Percentiles rank a stretch among this genome's conserved stretches.
These are phyloP conservation scores for Seira sanloemensis DNA, from an alignment of 2,888 invertebrate species.

Conservation along the genomic window DNA sequence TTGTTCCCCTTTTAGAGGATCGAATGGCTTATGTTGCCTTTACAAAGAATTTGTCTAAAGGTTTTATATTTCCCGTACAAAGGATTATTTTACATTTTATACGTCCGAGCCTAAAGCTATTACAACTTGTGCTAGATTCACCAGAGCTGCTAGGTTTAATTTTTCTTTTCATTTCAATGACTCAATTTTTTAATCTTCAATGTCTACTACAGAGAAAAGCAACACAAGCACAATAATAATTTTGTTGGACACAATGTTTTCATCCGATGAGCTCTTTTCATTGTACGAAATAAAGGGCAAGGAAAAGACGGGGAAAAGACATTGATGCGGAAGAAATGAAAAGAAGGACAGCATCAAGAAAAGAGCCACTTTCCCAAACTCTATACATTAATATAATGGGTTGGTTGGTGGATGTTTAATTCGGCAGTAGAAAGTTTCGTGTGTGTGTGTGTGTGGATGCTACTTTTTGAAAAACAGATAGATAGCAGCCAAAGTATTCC, in stretches of 20 bases:
- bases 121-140: not conserved
- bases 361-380: too few species aligned
- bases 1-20: constrained; percentile 24
- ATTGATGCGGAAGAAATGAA: constrained; percentile 57
- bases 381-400: too few species aligned
- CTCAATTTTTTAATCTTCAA: too few species aligned
- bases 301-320: constrained; percentile 20
- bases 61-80: not conserved
- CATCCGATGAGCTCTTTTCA: too few species aligned
- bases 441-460: too few species aligned
- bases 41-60: not conserved
- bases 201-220: too few species aligned
- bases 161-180: not conserved
- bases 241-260: not conserved
- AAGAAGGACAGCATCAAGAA: constrained; percentile 38
- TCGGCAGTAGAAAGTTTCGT: too few species aligned
- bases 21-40: not conserved
- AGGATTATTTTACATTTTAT: constrained; percentile 1
- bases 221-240: not conserved
- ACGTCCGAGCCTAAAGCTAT: not conserved
- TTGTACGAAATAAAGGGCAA: too few species aligned
- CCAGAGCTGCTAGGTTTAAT: not conserved
- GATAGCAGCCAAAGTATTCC: too few species aligned
- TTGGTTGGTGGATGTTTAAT: too few species aligned
- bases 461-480: too few species aligned